Percentiles rank a stretch among this genome's conserved stretches.
Evolutionary conservation across 2,113 vertebrate genomes (phyloP).

Genomic region (Nannospalax galili): DNA sequence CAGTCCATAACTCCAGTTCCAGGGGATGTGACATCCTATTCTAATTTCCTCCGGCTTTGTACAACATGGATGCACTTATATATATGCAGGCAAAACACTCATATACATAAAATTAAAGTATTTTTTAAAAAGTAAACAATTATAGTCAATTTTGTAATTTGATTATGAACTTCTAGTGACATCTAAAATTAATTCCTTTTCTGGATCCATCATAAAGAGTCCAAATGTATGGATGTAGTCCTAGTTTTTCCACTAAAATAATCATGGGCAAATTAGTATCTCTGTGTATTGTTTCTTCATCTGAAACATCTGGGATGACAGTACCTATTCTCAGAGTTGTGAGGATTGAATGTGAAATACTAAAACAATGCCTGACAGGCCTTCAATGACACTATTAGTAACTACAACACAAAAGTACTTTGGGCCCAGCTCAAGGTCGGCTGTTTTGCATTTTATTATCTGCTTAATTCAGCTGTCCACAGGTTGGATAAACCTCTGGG

Average conservation of each 20-base stretch:
- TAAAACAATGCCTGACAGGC: background rate
- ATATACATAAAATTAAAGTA: too few relatives aligned
- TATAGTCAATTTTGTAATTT: background rate
- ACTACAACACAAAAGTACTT: background rate
- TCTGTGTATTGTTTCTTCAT: background rate
- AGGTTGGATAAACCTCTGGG: slow-evolving; percentile 52
- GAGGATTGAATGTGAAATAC: slow-evolving; percentile 6
- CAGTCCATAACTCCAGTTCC: too few relatives aligned
- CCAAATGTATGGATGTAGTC: background rate
- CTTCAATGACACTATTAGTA: background rate
- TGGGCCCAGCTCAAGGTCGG: slow-evolving; percentile 10
- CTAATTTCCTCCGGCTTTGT: too few relatives aligned
- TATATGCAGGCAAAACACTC: too few relatives aligned
- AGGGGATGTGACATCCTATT: too few relatives aligned
- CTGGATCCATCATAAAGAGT: background rate
- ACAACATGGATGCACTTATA: too few relatives aligned
- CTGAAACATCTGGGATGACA: background rate
- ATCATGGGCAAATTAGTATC: background rate
- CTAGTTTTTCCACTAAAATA: background rate
- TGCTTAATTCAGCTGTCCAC: slow-evolving; percentile 72
- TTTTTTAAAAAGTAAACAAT: slow-evolving; percentile 14
- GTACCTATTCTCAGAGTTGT: background rate
- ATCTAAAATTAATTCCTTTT: slow-evolving; percentile 24
- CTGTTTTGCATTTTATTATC: slow-evolving; percentile 70
- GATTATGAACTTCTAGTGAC: slow-evolving; percentile 23